Base-by-base conservation (phyloP, 2,888 invertebrate species). In the Siphlonurus alternatus region DNA sequence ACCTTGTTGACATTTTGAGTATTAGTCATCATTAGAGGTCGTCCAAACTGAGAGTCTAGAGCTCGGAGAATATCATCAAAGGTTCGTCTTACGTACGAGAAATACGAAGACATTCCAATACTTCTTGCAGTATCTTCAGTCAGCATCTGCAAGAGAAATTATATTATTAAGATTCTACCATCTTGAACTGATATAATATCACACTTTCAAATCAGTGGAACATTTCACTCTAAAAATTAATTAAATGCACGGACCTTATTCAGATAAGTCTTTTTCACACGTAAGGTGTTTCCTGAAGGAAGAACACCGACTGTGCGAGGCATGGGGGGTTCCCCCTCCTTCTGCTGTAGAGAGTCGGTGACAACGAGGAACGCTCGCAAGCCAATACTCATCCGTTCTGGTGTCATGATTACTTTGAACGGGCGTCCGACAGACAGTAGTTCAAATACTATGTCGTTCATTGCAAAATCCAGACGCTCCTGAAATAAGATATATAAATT, bases 301-400 rank as follows among this genome's bases (percentile, higher is more conserved):
- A 97, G 76, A 0, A 93, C 93, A 0, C 95, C 95, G 65, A 95
- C 90, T 0, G 95, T 93, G 68, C 96, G 82, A 0, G 98, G 98
- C 98, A 98, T 98, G 0, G 97, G 98, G 0, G 99, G 99, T 72
- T 98, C 97, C 0, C 97, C 97, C 74, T 99, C 98, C 73, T 97
- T 97, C 75, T 99, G 99, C 73, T 99, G 98, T 64, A 99, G 78
- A 70, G 96, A 93, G 74, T 99, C 99, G 0, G 99, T 97, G 1
- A 99, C 97, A 0, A 99, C 98, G 15, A 99, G 81, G 74, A 99
- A 96, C 1, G 99, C 98, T 71, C 99, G 82, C 61, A 99, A 79
- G 0, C 99, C 99, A 64, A 99, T 98, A 70, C 94, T 97, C 98
- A 99, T 99, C 67, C 99, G 80, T 77, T 97, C 97, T 0, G 94